Evolutionary conservation across 2,888 invertebrate species (phyloP).

Genomic region (Drosophila picticornis): DNA sequence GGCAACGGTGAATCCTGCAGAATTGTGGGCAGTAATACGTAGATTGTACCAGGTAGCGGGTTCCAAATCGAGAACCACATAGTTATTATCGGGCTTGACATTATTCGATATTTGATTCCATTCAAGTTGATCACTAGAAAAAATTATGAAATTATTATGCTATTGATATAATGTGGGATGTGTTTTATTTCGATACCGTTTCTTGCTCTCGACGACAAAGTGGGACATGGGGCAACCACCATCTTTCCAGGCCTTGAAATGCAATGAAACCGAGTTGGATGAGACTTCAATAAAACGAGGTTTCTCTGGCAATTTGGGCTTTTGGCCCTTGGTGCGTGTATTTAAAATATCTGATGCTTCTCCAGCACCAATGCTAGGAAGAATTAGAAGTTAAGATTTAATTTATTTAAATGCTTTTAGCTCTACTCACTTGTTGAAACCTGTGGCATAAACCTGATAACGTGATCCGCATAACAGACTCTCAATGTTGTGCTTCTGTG

Average conservation of each 20-base stretch:
- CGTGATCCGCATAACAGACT: conserved; percentile 96
- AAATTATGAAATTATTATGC: neutral
- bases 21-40: conserved; percentile 96
- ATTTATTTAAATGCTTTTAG: rapidly evolving
- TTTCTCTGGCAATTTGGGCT: conserved; percentile 96
- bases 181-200: conserved; percentile 88
- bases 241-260: conserved; percentile 96
- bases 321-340: conserved; percentile 96
- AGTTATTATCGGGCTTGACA: conserved; percentile 95
- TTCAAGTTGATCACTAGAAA: conserved; percentile 90
- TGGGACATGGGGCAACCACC: conserved; percentile 98
- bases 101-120: conserved; percentile 98
- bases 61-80: conserved; percentile 95
- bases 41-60: conserved; percentile 97
- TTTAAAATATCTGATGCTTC: conserved; percentile 95
- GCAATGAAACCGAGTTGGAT: conserved; percentile 96
- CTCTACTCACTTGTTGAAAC: conserved; percentile 92
- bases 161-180: rapidly evolving
- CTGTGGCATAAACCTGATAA: conserved; percentile 96
- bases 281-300: conserved; percentile 96
- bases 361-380: conserved; percentile 93
- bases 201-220: conserved; percentile 97
- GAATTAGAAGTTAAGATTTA: rapidly evolving
- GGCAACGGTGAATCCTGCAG: conserved; percentile 97
- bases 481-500: conserved; percentile 93